A percentile compares a stretch with the other conserved stretches of the same genome.
phyloP scores from a whole-genome alignment of 2,113 vertebrate genomes.

The Naja naja region DNA sequence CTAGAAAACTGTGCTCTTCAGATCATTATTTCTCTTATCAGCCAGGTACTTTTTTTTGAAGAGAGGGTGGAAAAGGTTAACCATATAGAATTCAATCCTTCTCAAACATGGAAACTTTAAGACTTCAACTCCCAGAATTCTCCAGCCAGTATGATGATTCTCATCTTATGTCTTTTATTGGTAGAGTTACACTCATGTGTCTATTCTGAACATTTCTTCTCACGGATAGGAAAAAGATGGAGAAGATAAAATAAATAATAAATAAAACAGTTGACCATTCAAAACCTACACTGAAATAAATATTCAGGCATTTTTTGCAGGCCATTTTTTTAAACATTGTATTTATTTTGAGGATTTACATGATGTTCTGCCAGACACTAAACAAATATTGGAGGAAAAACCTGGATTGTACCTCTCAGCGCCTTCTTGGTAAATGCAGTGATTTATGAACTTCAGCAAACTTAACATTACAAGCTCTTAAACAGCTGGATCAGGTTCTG shows the following conservation, averaged over 20 bases:
- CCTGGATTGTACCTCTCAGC: no score
- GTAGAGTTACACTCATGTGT: not conserved
- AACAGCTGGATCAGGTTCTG: not conserved
- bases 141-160: not conserved
- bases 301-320: not conserved
- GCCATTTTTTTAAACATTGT: not conserved
- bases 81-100: not conserved
- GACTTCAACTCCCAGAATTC: not conserved
- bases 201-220: not conserved
- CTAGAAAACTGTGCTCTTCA: not conserved
- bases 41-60: conserved; percentile 4
- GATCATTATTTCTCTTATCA: not conserved
- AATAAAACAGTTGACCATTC: conserved; percentile 8
- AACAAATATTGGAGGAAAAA: not conserved
- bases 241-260: conserved; percentile 15
- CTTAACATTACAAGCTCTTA: not conserved
- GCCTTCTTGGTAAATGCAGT: not conserved
- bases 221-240: conserved; percentile 3
- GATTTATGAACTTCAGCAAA: not conserved
- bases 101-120: not conserved
- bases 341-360: conserved; percentile 23
- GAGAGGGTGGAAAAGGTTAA: not conserved
- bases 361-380: conserved; percentile 12
- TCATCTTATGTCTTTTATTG: conserved; percentile 19
- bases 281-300: conserved; percentile 16